These are phyloP conservation scores for Scolanthus callimorphus DNA, from an alignment of 92 coral and sea anemone species.

Conservation along the genomic window DNA sequence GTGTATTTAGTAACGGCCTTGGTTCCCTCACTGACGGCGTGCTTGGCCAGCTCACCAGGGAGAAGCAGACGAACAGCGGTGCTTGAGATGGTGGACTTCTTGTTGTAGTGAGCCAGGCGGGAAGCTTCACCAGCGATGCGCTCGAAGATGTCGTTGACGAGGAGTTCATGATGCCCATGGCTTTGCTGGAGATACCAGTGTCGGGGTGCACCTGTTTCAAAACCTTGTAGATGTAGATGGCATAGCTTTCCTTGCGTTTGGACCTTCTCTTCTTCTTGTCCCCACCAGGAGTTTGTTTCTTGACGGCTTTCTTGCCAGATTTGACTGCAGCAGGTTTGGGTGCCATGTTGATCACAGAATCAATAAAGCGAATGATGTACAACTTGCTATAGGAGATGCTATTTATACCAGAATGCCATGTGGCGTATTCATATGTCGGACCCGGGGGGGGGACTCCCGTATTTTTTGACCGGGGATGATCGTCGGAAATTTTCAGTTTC, in stretches of 20 bases:
- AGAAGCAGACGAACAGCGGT: too few species aligned
- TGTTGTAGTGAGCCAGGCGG: conserved; percentile 59
- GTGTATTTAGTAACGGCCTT: too few species aligned
- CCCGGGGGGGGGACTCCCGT: too few species aligned
- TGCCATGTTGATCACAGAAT: conserved; percentile 1
- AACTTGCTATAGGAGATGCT: too few species aligned
- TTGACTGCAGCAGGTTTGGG: conserved; percentile 12
- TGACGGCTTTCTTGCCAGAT: conserved; percentile 21
- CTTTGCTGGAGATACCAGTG: conserved; percentile 92
- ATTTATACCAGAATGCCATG: too few species aligned
- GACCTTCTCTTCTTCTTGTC: too few species aligned
- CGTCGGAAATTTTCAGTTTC: too few species aligned
- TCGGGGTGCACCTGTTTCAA: conserved; percentile 94
- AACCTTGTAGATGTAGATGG: conserved; percentile 83
- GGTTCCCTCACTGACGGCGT: too few species aligned
- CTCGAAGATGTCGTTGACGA: conserved; percentile 71
- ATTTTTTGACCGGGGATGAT: too few species aligned
- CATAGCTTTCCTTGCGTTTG: too few species aligned
- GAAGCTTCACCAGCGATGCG: conserved; percentile 71
- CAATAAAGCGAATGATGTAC: background rate
- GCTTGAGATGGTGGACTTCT: conserved; percentile 49
- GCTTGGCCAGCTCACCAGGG: too few species aligned
- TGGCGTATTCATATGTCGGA: too few species aligned
- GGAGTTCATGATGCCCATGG: conserved; percentile 94
- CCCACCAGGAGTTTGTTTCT: conserved; percentile 26